Base-by-base conservation (phyloP, 2,113 vertebrate species). In the Leptosomus discolor region DNA sequence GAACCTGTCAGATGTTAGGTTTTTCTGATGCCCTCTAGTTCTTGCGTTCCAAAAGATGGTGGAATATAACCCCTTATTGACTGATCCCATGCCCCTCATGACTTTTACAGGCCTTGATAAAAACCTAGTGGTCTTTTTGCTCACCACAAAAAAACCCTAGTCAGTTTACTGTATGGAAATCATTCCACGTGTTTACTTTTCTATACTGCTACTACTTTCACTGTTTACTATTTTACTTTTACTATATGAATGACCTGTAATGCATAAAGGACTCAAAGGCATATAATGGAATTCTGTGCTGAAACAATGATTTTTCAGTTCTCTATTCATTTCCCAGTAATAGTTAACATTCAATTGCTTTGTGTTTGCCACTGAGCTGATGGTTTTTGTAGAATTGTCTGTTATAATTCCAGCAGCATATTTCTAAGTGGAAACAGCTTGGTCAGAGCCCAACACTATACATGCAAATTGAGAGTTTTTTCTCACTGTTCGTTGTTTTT, bases 121-220 rank as follows among this genome's bases (percentile, higher is more conserved):
- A 78, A 95, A 23, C 6, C 7, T 39, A 8, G 10, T 11, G 48
- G 15, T 41, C 12, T 69, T 77, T 68, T 56, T 90, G n/a, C 39
- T 57, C 29, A 56, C 5, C 3, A 10, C 29, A 34, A 43, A 29
- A 11, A 27, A 15, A 0, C 4, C 8, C 48, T n/a, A 5, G 34
- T 67, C 56, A 29, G 9, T 60, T 68, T n/a, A 61, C 34, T 67
- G 10, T 5, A n/a, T 53, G 39, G 45, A 77, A 90, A 69, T 15
- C 19, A 46, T 43, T 64, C 34, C 30, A 18, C 1, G 0, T 53
- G 69, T 74, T 51, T 22, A 20, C 14, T 91, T 60, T 36, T 58
- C 64, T 50, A 9, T 56, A 67, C n/a, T 53, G 3, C 34, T 63
- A 6, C 57, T 51, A 11, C 30, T 63, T 54, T 46, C 41, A 8